A percentile compares a stretch with the other conserved stretches of the same genome.
phyloP scores from a whole-genome alignment of 2,888 invertebrate genomes.

The Spicauda simplicius region DNA sequence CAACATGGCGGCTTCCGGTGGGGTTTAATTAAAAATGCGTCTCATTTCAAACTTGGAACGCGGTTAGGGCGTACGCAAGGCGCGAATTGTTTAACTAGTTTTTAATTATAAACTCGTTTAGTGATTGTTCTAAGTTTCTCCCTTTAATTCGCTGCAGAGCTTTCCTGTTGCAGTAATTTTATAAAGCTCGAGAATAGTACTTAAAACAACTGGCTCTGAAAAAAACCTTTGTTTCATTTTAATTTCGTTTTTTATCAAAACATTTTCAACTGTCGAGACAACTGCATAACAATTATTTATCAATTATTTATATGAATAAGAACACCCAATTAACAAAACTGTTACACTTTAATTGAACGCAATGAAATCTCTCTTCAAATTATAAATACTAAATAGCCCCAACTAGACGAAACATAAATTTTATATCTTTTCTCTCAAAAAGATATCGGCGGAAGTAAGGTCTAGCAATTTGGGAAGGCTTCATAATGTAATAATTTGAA shows the following conservation, averaged over 20 bases:
- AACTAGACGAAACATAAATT: background rate
- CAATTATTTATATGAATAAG: background rate
- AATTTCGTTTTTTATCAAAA: conserved; percentile 8
- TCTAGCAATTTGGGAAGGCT: conserved; percentile 28
- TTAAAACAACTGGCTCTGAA: conserved; percentile 28
- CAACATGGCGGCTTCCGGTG: conserved; percentile 76
- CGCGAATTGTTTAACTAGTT: conserved; percentile 49
- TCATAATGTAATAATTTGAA: conserved; percentile 28
- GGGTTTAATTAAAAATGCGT: conserved; percentile 82
- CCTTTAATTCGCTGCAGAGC: conserved; percentile 33
- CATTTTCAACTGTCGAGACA: background rate
- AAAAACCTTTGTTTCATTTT: conserved; percentile 13
- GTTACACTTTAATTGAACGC: too few relatives aligned
- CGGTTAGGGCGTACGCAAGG: conserved; percentile 57
- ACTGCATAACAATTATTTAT: background rate
- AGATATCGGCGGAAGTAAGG: conserved; percentile 12
- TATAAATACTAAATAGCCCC: background rate
- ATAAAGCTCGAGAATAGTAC: conserved; percentile 19
- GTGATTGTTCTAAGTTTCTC: conserved; percentile 36
- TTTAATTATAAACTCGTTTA: conserved; percentile 50
- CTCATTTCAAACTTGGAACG: conserved; percentile 70
- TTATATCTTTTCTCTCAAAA: background rate
- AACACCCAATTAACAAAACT: too few relatives aligned
- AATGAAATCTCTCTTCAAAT: background rate
- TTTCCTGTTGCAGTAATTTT: conserved; percentile 29